Conservation (phyloP, 2,888 invertebrate species). For the Brenthis ino region DNA sequence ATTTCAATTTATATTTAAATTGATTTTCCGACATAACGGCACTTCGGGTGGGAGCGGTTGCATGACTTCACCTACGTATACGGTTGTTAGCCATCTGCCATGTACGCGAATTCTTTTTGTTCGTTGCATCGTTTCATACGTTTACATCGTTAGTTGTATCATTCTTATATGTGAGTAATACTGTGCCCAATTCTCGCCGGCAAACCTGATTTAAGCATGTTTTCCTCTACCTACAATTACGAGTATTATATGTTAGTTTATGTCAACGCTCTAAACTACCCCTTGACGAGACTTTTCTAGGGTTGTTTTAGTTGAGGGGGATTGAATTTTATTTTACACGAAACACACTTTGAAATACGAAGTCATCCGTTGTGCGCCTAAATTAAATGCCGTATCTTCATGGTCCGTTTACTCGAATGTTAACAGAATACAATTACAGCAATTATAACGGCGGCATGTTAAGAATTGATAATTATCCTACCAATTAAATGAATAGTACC, state of each 20-base stretch:
- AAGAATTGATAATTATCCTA: conserved; percentile 49
- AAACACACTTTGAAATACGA: conserved; percentile 8
- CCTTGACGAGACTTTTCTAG: conserved; percentile 1
- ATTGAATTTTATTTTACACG: conserved; percentile 2
- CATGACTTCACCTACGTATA: conserved; percentile 57
- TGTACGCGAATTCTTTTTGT: conserved; percentile 39
- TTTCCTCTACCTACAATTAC: conserved; percentile 28
- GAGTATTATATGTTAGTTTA: conserved; percentile 2
- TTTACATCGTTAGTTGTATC: conserved; percentile 19
- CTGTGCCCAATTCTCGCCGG: conserved; percentile 20
- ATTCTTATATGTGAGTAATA: conserved; percentile 26
- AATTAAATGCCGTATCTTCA: conserved; percentile 59
- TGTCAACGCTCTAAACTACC: conserved; percentile 1
- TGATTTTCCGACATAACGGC: conserved; percentile 53
- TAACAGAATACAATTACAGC: conserved; percentile 75
- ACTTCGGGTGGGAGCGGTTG: conserved; percentile 54
- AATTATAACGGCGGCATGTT: conserved; percentile 56
- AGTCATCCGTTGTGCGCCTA: conserved; percentile 39
- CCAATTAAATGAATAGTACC: not conserved
- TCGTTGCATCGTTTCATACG: conserved; percentile 24
- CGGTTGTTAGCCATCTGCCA: conserved; percentile 45
- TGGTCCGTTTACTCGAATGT: conserved; percentile 70
- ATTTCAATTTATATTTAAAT: conserved; percentile 28
- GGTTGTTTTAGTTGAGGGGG: conserved; percentile 16
- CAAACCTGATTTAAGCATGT: conserved; percentile 22